Conservation (phyloP, 1,140 invertebrate species). For the Belonocnema kinseyi region DNA sequence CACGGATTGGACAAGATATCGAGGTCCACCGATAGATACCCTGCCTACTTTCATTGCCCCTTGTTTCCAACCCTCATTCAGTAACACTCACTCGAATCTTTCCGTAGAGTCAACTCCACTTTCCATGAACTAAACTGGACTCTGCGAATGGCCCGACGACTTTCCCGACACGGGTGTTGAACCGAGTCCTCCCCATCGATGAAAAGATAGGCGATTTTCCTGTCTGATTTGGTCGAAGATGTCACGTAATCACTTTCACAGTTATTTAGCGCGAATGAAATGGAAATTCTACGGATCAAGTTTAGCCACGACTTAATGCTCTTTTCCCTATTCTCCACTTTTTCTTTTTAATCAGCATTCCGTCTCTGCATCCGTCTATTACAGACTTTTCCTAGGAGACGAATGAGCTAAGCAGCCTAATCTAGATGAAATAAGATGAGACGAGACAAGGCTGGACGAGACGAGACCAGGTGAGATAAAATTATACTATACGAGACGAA, state of each 20-base stretch:
- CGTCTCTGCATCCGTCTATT: no score
- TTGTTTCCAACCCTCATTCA: not conserved
- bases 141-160: slow-evolving; percentile 13
- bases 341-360: no score
- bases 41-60: not conserved
- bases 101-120: not conserved
- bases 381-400: no score
- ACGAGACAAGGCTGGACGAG: no score
- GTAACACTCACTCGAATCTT: not conserved
- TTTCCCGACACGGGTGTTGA: slow-evolving; percentile 10
- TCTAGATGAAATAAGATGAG: no score
- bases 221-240: slow-evolving; percentile 8
- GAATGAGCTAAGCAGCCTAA: no score
- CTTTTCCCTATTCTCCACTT: no score
- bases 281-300: slow-evolving; percentile 8
- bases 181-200: slow-evolving; percentile 7
- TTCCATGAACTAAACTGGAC: not conserved
- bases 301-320: not conserved
- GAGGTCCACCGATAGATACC: slow-evolving; percentile 29
- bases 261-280: slow-evolving; percentile 11
- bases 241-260: slow-evolving; percentile 16
- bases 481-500: no score
- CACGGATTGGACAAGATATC: slow-evolving; percentile 35
- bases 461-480: no score
- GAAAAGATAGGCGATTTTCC: slow-evolving; percentile 19